Base-by-base conservation (phyloP, 2,797 vertebrate species). In the Petrocephalus schoutedeni region DNA sequence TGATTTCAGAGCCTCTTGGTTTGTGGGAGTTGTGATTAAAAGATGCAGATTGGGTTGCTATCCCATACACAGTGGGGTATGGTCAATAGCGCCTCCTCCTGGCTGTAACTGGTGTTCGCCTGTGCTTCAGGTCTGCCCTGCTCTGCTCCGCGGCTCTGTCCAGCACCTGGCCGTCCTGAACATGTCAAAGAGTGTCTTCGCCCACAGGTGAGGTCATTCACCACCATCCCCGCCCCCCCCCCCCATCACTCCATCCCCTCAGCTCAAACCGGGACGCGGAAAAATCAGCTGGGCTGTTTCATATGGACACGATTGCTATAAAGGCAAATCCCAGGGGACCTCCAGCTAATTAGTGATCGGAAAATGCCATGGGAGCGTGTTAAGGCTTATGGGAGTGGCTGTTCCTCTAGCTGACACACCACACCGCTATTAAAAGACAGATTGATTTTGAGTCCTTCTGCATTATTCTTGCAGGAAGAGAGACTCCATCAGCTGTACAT, bases 141-240 rank as follows among this genome's bases (percentile, higher is more conserved):
- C 98, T 58, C 96, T 99, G 12, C 96, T 99, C 89, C 96, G 97
- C 88, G 98, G 98, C 19, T 97, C 98, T 41, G 93, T 96, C 89
- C 96, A 97, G 54, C 96, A 98, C 91, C 95, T 99, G 86, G 94
- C 97, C 36, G 94, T 97, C 87, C 97, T 99, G 87, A 98, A 97
- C 56, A 92, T 99, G 88, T 98, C 97, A 87, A 98, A 97, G 92
- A 97, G 97, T 1, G 88, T 99, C 89, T 98, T 99, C 93, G 96
- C 97, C 89, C 97, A 98, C 95, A 97, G 98, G 98, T 99, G 93
- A 90, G 89, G 58, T 14, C 57, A 28, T 28, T 32, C n/a, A 6
- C 51, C 1, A 59, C 1, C 45, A 0, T 6, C 3, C 87, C 7
- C 21, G 3, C 2, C 23, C 2, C 54, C 49, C n/a, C 1, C 4